These are phyloP conservation scores for Dicentrarchus labrax DNA, from an alignment of 2,113 vertebrate species.

Conservation along the genomic window DNA sequence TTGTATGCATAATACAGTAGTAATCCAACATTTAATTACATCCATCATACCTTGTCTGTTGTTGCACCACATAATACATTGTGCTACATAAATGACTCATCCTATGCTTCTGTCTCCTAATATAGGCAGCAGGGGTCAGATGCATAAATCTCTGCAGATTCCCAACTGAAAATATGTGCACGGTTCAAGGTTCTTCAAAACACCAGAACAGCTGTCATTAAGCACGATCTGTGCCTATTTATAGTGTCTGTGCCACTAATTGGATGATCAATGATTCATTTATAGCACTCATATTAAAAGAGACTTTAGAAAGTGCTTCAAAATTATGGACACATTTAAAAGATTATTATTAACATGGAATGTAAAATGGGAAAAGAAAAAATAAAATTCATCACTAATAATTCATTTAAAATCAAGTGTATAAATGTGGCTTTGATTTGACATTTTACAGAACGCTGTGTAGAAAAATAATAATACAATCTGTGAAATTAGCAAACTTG, in stretches of 20 bases:
- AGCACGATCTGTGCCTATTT: neutral
- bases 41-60: neutral
- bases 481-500: too few relatives aligned
- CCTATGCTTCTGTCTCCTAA: neutral
- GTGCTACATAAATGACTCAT: neutral
- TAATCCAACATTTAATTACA: conserved; percentile 19
- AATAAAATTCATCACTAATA: too few relatives aligned
- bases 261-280: neutral
- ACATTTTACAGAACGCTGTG: too few relatives aligned
- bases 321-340: neutral
- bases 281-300: too few relatives aligned
- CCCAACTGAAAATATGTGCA: too few relatives aligned
- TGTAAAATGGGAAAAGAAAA: neutral
- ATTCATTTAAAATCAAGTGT: neutral
- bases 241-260: neutral
- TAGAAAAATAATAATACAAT: too few relatives aligned
- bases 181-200: neutral
- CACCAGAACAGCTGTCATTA: neutral
- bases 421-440: neutral
- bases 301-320: neutral
- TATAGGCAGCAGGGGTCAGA: neutral
- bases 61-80: neutral
- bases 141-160: neutral
- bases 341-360: neutral
- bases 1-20: neutral